Conservation (phyloP, 2,888 invertebrate genomes). For the Callosobruchus maculatus region DNA sequence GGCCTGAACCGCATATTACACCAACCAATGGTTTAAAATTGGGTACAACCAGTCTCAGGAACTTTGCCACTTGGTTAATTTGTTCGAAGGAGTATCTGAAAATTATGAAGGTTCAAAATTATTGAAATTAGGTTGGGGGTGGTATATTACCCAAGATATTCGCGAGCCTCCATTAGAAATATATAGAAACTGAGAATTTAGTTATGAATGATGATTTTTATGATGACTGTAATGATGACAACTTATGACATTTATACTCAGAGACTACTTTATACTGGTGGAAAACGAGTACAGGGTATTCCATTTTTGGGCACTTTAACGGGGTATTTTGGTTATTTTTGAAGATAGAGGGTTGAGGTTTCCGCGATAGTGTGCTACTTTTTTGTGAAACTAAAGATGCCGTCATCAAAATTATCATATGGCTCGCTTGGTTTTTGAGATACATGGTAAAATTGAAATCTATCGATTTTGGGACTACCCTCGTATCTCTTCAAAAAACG, state of each 20-base stretch:
- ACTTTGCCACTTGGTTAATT: constrained; percentile 72
- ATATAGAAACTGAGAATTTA: not conserved
- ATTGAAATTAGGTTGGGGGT: not conserved
- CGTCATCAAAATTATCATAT: no score
- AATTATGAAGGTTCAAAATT: constrained; percentile 22
- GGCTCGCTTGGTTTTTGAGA: no score
- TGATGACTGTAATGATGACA: not conserved
- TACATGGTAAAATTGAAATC: no score
- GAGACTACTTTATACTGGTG: no score
- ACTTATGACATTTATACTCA: not conserved
- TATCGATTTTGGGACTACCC: no score
- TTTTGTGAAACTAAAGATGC: no score
- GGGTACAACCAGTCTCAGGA: constrained; percentile 62
- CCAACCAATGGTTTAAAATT: constrained; percentile 72
- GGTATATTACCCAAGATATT: not conserved
- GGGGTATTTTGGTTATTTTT: no score
- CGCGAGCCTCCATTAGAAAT: not conserved
- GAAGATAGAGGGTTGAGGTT: no score
- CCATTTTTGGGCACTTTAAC: no score
- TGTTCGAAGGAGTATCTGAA: constrained; percentile 80
- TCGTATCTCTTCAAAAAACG: no score
- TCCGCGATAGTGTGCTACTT: no score
- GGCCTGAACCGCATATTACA: constrained; percentile 90
- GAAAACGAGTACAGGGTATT: no score
- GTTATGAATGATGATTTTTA: not conserved